Base-by-base conservation (phyloP, 2,797 vertebrate genomes). In the Anomalospiza imberbis region DNA sequence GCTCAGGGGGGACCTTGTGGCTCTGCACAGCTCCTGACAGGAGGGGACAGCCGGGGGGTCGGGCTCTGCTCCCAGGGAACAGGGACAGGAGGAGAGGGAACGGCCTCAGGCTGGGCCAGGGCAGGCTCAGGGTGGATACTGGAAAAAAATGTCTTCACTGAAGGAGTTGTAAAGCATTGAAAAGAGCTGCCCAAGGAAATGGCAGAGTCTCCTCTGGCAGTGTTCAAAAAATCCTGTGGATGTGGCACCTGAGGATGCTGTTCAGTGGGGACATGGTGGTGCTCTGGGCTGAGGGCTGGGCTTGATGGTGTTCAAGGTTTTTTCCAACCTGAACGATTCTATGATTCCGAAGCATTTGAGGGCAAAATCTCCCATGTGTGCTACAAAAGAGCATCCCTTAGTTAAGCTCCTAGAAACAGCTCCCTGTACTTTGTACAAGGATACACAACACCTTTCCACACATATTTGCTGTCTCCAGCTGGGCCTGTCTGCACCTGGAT, bases 111-210 rank as follows among this genome's bases (percentile, higher is more conserved):
- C 22, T 72, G 75, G 22, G 28, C 66, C 36, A 58, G 38, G 60
- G 67, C 0, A 44, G 51, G 10, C 0, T 6, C 26, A 42, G 66
- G 36, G 2, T 3, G 8, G 44, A n/a, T 2, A 26, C 0, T 13
- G 13, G 18, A 40, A 1, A 2, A 10, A 4, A 17, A 29, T 12
- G 12, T n/a, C 24, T 45, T 13, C 32, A n/a, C 7, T 17, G 60
- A 58, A 72, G 17, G 51, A 21, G 21, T 4, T 57, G 22, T 51
- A 17, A 72, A 65, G 32, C 44, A 25, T 3, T 79, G 75, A 26
- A 24, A 51, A 19, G 10, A 11, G 51, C 26, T 71, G 28, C 28
- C 26, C 28, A 58, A 29, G 17, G 29, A 53, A 36, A 45, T 18
- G 12, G 29, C 40, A 58, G 20, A 47, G 29, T 53, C 13, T n/a